These are phyloP conservation scores for Sternotherus odoratus DNA, from an alignment of 2,797 vertebrate species.

Conservation along the genomic window DNA sequence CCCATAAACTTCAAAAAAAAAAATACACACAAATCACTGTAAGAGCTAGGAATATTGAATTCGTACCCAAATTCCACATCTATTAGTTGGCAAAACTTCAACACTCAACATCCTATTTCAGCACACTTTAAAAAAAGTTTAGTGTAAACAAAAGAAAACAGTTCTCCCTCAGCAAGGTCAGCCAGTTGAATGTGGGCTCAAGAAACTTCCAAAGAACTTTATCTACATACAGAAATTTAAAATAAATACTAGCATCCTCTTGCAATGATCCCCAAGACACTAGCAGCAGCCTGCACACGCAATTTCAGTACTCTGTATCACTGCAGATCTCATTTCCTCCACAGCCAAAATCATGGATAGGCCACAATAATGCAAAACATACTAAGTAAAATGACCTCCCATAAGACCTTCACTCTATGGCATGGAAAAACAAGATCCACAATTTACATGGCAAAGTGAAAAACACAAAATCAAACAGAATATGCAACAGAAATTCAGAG, in stretches of 20 bases:
- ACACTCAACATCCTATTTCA: neutral
- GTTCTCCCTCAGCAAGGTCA: neutral
- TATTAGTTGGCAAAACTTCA: neutral
- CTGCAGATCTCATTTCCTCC: neutral
- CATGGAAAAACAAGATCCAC: constrained; percentile 17
- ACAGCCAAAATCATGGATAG: constrained; percentile 3
- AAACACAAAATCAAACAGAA: neutral
- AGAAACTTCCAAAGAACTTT: neutral
- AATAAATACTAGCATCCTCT: constrained; percentile 27
- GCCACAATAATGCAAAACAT: constrained; percentile 14
- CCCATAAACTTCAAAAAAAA: neutral
- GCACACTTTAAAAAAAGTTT: neutral
- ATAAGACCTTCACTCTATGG: neutral
- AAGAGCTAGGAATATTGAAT: neutral
- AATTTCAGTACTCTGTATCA: neutral
- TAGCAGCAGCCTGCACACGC: neutral
- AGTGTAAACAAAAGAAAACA: neutral
- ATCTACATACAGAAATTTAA: neutral
- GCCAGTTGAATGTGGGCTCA: neutral
- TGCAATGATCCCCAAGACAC: neutral
- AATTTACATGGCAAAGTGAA: neutral
- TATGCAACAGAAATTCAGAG: neutral
- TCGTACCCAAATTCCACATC: neutral
- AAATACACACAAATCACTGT: neutral
- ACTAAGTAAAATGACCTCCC: neutral